Evolutionary conservation across 2,113 vertebrate genomes (phyloP).

Genomic region (Sturnira hondurensis): DNA sequence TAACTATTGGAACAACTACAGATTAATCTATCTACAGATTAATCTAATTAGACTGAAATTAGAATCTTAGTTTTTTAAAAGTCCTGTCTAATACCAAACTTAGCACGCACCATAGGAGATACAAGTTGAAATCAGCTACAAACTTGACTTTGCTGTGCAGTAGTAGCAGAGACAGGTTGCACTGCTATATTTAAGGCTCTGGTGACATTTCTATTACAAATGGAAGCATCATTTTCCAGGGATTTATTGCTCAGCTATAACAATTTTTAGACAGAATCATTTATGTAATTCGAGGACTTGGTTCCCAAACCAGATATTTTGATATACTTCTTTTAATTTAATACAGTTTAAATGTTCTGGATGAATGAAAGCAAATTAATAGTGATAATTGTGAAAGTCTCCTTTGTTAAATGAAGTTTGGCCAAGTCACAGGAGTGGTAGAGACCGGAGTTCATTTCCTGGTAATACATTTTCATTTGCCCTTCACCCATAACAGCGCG

Average conservation of each 20-base stretch:
- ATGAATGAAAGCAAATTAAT: conserved; percentile 54
- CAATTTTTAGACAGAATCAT: conserved; percentile 66
- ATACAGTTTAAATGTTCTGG: conserved; percentile 54
- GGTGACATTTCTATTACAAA: conserved; percentile 70
- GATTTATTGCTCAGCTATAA: conserved; percentile 60
- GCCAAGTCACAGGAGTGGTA: conserved; percentile 4
- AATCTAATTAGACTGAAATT: conserved; percentile 61
- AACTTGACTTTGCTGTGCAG: conserved; percentile 43
- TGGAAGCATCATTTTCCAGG: conserved; percentile 60
- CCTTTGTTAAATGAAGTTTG: conserved; percentile 60
- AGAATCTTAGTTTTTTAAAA: neutral
- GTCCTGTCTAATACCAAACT: conserved; percentile 33
- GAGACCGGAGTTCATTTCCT: conserved; percentile 36
- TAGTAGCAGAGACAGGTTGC: conserved; percentile 34
- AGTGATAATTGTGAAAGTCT: conserved; percentile 52
- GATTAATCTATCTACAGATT: conserved; percentile 64
- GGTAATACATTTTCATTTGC: conserved; percentile 58
- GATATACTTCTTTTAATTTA: conserved; percentile 69
- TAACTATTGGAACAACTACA: conserved; percentile 27
- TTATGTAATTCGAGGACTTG: conserved; percentile 69
- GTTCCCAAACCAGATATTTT: conserved; percentile 47
- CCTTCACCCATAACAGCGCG: conserved; percentile 27
- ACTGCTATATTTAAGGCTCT: conserved; percentile 43
- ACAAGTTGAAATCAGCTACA: conserved; percentile 62
- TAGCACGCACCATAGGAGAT: neutral